A percentile compares a stretch with the other conserved stretches of the same genome.
phyloP scores from a whole-genome alignment of 1,140 invertebrate genomes.

The Drosophila pallidifrons region DNA sequence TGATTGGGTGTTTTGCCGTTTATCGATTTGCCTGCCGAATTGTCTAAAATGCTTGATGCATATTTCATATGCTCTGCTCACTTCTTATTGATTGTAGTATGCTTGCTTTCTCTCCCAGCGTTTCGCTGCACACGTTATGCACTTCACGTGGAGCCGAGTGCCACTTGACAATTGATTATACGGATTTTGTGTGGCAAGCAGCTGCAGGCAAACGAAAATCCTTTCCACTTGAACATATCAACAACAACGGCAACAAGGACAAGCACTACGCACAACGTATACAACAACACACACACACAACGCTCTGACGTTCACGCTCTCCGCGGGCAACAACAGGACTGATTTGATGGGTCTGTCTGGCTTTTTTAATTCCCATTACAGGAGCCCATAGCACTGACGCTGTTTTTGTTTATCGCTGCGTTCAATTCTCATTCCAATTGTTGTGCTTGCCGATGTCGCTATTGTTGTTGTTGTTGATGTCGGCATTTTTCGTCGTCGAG shows the following conservation, averaged over 20 bases:
- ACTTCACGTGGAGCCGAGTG: background rate
- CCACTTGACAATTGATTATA: background rate
- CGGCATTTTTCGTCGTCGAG: conserved; percentile 69
- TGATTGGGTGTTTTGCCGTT: conserved; percentile 14
- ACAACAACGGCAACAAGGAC: background rate
- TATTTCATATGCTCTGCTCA: conserved; percentile 44
- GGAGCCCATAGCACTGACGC: conserved; percentile 47
- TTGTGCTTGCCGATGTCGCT: conserved; percentile 25
- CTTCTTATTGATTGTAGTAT: conserved; percentile 45
- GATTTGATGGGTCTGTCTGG: conserved; percentile 59
- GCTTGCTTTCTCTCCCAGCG: background rate
- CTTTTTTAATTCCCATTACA: conserved; percentile 70
- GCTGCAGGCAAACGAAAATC: conserved; percentile 16
- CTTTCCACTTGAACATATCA: conserved; percentile 25
- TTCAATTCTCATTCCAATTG: conserved; percentile 49
- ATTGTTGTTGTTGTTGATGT: conserved; percentile 64
- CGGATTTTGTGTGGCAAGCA: background rate
- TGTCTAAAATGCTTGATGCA: conserved; percentile 51
- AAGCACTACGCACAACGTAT: background rate
- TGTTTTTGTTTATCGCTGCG: conserved; percentile 77
- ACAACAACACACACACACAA: conserved; percentile 2
- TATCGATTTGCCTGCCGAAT: conserved; percentile 77
- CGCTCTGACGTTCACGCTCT: conserved; percentile 28
- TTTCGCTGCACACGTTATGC: conserved; percentile 26
- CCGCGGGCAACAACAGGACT: conserved; percentile 59